phyloP scores from a whole-genome alignment of 2,113 vertebrate genomes.

The Oplegnathus fasciatus region DNA sequence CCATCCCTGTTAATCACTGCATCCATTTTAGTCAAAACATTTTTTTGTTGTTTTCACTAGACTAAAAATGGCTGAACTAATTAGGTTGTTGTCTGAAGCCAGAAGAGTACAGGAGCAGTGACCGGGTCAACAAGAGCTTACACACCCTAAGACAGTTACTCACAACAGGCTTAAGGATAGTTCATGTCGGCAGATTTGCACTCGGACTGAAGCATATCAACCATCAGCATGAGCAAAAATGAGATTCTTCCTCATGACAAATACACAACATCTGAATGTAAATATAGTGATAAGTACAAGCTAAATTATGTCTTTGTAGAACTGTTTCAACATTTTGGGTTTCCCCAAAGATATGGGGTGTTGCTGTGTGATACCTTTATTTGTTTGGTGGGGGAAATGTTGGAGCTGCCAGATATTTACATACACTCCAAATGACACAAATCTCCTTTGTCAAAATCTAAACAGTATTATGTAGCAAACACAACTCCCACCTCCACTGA shows the following conservation, averaged over 20 bases:
- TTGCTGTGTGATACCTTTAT: constrained; percentile 27
- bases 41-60: background rate
- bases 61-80: constrained; percentile 1
- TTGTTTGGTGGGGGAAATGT: constrained; percentile 5
- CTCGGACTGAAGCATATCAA: background rate
- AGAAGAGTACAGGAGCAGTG: background rate
- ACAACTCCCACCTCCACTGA: background rate
- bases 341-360: background rate
- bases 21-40: no score
- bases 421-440: background rate
- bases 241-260: background rate
- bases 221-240: background rate
- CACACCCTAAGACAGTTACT: background rate
- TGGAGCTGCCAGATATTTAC: background rate
- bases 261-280: background rate
- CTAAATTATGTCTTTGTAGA: background rate
- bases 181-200: background rate
- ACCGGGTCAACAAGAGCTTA: constrained; percentile 19
- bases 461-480: background rate
- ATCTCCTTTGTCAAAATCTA: background rate
- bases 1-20: constrained; percentile 2
- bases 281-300: background rate
- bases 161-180: constrained; percentile 3
- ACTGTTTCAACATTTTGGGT: constrained; percentile 1
- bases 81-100: background rate